Evolutionary conservation across 37 sponge, comb jelly and placozoan species (phyloP).

Genomic region (Theonella swinhoei): DNA sequence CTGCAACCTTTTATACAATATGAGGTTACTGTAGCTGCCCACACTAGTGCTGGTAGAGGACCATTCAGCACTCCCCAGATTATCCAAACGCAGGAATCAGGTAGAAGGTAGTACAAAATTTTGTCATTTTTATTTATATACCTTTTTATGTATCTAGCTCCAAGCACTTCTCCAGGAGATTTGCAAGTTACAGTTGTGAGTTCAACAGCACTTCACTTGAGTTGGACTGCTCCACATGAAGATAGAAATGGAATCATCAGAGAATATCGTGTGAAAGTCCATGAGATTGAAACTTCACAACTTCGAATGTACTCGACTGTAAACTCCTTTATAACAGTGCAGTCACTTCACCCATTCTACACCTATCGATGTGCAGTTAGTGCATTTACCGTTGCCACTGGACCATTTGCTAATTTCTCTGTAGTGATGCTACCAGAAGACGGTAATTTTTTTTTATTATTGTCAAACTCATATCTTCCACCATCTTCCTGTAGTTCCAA

Average conservation of each 20-base stretch:
- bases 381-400: conserved; percentile 33
- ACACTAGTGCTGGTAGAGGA: conserved; percentile 1
- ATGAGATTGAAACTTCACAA: not conserved
- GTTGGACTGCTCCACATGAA: conserved; percentile 18
- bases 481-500: conserved; percentile 4
- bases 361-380: conserved; percentile 21
- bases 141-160: not conserved
- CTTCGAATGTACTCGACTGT: not conserved
- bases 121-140: not conserved
- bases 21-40: not conserved
- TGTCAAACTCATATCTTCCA: not conserved
- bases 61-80: not conserved
- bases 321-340: not conserved
- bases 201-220: not conserved
- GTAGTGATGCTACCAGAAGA: not conserved
- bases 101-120: no score
- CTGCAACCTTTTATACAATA: not conserved
- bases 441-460: not conserved
- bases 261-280: not conserved
- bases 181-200: not conserved
- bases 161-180: not conserved
- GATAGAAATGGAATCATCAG: conserved; percentile 24
- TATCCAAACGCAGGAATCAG: conserved; percentile 2
- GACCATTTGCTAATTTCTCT: conserved; percentile 1
- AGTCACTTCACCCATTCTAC: conserved; percentile 31